Conservation (phyloP, 2,797 vertebrate species). For the Okamejei kenojei region DNA sequence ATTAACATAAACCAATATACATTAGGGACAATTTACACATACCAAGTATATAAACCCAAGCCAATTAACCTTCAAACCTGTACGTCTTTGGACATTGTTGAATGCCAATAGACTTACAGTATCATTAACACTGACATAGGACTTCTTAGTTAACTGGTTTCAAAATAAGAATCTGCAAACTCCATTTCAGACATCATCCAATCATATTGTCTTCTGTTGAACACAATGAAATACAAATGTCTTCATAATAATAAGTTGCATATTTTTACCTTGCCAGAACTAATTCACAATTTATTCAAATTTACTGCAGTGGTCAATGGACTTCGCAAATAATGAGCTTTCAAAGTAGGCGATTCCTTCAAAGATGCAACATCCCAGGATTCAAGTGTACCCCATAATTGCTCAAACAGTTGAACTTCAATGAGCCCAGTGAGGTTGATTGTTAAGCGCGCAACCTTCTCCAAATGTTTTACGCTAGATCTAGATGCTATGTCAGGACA, state of each 20-base stretch:
- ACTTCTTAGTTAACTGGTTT: not conserved
- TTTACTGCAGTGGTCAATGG: not conserved
- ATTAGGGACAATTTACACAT: no score
- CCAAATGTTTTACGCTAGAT: no score
- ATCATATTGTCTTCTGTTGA: not conserved
- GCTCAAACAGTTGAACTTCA: not conserved
- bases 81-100: no score
- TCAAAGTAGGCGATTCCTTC: not conserved
- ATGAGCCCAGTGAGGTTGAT: not conserved
- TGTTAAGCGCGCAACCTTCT: not conserved
- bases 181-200: not conserved
- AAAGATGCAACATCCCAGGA: no score
- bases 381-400: not conserved
- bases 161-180: not conserved
- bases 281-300: not conserved
- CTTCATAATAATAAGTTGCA: not conserved
- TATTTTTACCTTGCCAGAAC: not conserved
- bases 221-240: no score
- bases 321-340: not conserved
- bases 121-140: no score
- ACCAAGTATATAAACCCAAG: no score
- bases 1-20: no score
- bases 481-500: no score
- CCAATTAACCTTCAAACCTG: no score
- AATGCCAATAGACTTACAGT: no score